Percentiles rank a stretch among this genome's conserved stretches.
These are phyloP conservation scores for Magallana gigas DNA, from an alignment of 1,140 invertebrate species.

Conservation along the genomic window DNA sequence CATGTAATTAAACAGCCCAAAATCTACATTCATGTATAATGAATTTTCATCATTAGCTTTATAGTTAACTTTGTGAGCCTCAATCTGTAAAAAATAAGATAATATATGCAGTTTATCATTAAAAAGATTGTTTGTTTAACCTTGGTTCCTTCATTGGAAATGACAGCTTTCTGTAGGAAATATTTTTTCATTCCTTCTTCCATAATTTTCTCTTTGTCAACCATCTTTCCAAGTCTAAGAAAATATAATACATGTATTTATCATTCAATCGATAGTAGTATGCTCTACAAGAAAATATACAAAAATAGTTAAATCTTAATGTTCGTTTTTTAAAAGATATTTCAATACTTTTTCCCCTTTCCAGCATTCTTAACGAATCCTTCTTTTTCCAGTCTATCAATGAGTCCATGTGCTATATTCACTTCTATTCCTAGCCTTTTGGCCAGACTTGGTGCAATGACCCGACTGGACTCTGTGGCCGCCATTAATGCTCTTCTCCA, in stretches of 20 bases:
- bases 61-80: no score
- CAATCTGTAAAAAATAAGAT: no score
- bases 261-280: background rate
- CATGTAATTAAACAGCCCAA: no score
- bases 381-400: slow-evolving; percentile 76
- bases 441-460: slow-evolving; percentile 70
- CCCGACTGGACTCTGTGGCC: slow-evolving; percentile 68
- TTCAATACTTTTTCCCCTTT: slow-evolving; percentile 71
- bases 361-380: slow-evolving; percentile 70
- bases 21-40: no score
- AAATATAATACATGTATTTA: background rate
- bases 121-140: background rate
- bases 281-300: background rate
- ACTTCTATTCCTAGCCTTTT: slow-evolving; percentile 74
- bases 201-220: slow-evolving; percentile 71
- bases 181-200: slow-evolving; percentile 70
- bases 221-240: slow-evolving; percentile 73
- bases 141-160: slow-evolving; percentile 19
- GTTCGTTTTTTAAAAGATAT: background rate
- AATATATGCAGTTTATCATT: background rate
- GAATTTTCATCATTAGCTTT: no score
- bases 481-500: slow-evolving; percentile 75
- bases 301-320: background rate
- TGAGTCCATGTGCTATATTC: slow-evolving; percentile 75
- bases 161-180: slow-evolving; percentile 56